Evolutionary conservation across 2,113 vertebrate genomes (phyloP).

Genomic region (Isichthys henryi): DNA sequence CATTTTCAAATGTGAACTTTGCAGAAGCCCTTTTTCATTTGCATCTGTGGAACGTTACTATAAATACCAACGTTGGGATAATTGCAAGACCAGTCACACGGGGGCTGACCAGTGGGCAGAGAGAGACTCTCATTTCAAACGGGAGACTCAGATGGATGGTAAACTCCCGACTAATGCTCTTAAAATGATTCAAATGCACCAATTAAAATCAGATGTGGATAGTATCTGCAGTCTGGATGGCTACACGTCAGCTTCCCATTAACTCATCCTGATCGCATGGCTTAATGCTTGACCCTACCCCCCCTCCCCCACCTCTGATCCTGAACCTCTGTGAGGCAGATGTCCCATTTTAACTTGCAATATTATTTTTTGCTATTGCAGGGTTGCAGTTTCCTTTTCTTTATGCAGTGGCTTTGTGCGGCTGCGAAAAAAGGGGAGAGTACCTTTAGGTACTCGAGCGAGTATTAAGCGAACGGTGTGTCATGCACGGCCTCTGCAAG

Average conservation of each 20-base stretch:
- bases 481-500: background rate
- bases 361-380: background rate
- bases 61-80: conserved; percentile 36
- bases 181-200: background rate
- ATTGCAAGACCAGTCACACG: conserved; percentile 3
- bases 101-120: background rate
- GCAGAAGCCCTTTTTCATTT: conserved; percentile 42
- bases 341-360: background rate
- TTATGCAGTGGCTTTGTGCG: background rate
- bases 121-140: background rate
- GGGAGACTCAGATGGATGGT: background rate
- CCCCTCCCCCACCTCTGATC: background rate
- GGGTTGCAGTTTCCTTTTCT: background rate
- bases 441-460: background rate
- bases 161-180: background rate
- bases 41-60: conserved; percentile 45
- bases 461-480: background rate
- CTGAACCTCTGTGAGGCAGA: background rate
- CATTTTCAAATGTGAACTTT: conserved; percentile 37
- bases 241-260: background rate
- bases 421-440: background rate
- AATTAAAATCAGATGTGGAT: background rate
- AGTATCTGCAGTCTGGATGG: background rate
- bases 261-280: background rate
- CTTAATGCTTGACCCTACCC: background rate